Evolutionary conservation across 2,113 vertebrate species (phyloP), one percentile per base, ranked within the genome.

Genomic region (Rutilus rutilus): DNA sequence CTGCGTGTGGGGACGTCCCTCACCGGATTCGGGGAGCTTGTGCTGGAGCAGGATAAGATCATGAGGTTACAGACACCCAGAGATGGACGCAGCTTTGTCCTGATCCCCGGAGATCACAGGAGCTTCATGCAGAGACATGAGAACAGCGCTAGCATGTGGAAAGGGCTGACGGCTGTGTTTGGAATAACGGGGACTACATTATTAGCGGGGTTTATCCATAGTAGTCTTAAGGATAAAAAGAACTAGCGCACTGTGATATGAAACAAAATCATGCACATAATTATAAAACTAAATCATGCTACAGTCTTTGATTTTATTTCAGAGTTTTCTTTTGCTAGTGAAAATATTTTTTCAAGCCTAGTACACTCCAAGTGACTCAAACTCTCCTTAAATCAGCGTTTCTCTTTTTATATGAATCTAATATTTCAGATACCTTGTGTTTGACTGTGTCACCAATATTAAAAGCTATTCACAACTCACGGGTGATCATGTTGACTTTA

Each of bases 1-100:
- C 91, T 96, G 74, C 87, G 87, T 0, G 93, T 94, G 45, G 95
- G 93, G 15, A 90, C 88, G 86, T 87, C 64, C 14, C 14, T 95
- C 86, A 96, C 93, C 0, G 94, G 91, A 1, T 94, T 95, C 8
- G 95, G 95, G 6, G 95, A 96, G 89, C 90, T 96, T 60, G 92
- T 95, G 57, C 90, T 95, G 71, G 94, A 95, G 77, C 91, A 88
- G 6, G 93, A 89, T 0, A 82, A 85, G 11, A 88, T 89, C 33
- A 90, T 95, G 83, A 93, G 90, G 73, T 88, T 96, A 47, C 94
- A 91, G 83, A 90, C 94, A 6, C 95, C 95, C 0, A 86, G 36
- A 83, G 90, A 93, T 1, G 91, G 93, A n/a, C 93, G 91, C 54
- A 87, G 84, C 42, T 95, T 87, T 80, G 54, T 95, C 83, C 88